Evolutionary conservation across 2,113 vertebrate species (phyloP).

Genomic region (Nerophis ophidion): DNA sequence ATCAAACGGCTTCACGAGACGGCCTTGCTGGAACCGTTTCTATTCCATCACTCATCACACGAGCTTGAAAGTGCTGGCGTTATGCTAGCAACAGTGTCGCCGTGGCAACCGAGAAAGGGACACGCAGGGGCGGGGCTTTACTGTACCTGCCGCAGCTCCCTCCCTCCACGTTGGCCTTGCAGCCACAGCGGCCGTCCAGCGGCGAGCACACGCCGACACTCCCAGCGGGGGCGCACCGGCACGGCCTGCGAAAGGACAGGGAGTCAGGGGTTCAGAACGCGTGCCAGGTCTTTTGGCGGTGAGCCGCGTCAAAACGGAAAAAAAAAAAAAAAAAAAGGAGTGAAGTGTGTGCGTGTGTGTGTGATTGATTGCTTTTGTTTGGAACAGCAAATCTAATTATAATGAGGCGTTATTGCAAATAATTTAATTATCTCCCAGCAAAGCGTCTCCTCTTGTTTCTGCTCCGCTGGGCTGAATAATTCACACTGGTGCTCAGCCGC

Average conservation of each 20-base stretch:
- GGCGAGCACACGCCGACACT: constrained; percentile 77
- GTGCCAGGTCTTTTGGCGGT: neutral
- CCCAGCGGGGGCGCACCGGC: constrained; percentile 74
- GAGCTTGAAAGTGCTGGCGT: too few species aligned
- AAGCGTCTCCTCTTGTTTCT: constrained; percentile 52
- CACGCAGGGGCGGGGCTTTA: constrained; percentile 31
- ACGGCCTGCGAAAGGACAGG: constrained; percentile 65
- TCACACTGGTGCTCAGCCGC: constrained; percentile 53
- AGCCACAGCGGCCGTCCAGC: constrained; percentile 78
- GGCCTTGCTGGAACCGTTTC: too few species aligned
- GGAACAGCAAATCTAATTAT: constrained; percentile 50
- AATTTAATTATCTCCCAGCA: constrained; percentile 63
- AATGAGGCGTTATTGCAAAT: constrained; percentile 63
- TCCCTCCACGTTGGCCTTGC: constrained; percentile 84
- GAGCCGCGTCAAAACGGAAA: constrained; percentile 17
- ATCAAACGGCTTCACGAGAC: too few species aligned
- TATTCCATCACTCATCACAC: too few species aligned
- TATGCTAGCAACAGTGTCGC: constrained; percentile 10
- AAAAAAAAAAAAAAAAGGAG: neutral
- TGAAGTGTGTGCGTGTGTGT: neutral
- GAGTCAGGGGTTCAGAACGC: neutral
- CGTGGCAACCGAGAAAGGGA: constrained; percentile 12
- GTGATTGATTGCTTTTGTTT: constrained; percentile 56
- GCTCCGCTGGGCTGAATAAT: constrained; percentile 68
- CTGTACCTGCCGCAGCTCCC: constrained; percentile 80